phyloP scores from a whole-genome alignment of 2,113 vertebrate species.

The Leptobrachium leishanense region DNA sequence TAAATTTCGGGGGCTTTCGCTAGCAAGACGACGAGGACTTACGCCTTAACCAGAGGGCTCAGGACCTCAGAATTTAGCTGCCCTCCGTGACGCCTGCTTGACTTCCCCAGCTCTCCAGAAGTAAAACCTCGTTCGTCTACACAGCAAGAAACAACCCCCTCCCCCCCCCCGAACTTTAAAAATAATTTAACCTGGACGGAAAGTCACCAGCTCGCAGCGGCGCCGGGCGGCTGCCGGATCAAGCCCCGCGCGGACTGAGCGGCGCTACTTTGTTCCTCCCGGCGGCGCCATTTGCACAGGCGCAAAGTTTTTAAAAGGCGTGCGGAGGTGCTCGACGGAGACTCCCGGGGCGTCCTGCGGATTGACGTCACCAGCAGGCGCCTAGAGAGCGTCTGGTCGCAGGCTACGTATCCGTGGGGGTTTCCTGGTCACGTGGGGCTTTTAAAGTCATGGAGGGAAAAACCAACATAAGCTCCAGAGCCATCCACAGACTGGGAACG shows the following conservation, averaged over 20 bases:
- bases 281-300: slow-evolving; percentile 23
- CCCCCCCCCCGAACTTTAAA: neutral
- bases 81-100: neutral
- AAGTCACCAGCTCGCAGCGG: neutral
- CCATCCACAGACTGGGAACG: no score
- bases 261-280: neutral
- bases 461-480: no score
- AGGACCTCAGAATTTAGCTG: slow-evolving; percentile 2
- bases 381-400: neutral
- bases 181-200: neutral
- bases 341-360: slow-evolving; percentile 17
- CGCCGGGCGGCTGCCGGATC: slow-evolving; percentile 14
- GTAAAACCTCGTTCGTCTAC: no score
- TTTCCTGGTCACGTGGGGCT: no score
- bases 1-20: no score
- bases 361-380: slow-evolving; percentile 17
- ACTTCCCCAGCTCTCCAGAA: no score
- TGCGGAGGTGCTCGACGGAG: slow-evolving; percentile 5
- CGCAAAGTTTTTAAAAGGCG: slow-evolving; percentile 35
- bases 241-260: neutral
- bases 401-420: no score
- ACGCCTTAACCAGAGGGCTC: no score
- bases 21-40: no score
- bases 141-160: neutral
- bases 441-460: no score